Base-by-base conservation (phyloP, 2,113 vertebrate genomes). In the Struthio camelus region DNA sequence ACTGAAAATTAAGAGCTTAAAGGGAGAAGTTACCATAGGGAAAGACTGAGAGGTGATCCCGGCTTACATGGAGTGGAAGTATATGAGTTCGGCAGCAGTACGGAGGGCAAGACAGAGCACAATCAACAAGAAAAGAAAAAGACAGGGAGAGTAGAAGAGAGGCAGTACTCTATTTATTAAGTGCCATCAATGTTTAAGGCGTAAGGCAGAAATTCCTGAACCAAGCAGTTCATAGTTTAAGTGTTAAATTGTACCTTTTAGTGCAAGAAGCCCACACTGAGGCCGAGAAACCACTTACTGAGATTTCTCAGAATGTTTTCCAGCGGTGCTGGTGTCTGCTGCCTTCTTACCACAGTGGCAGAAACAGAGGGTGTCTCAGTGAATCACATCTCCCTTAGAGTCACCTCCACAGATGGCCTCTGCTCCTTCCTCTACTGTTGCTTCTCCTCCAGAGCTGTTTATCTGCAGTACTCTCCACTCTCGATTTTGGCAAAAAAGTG, bases 201-300 rank as follows among this genome's bases (percentile, higher is more conserved):
- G 87, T 87, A 87, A 79, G 84, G 61, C 38, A 85, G 53, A 91
- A 94, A 94, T 70, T 94, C 56, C 66, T 80, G 73, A 94, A 89
- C 40, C 5, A 89, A 94, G 66, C 44, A 80, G 89, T 94, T 94
- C 81, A 80, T 76, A 91, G 62, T 80, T 89, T 92, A 82, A 91
- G 91, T 79, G 78, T 87, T 92, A 95, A 93, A 89, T 73, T 94
- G 80, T 85, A 87, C 69, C 73, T 96, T 81, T 89, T 92, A 94
- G 87, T 65, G 51, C 48, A 54, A 94, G 90, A 93, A 92, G 3
- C 73, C 61, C 73, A 66, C 40, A 72, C 3, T 53, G 86, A 91
- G 86, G 90, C 78, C 77, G 91, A 93, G 53, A 96, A 94, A 94
- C 38, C 81, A 89, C 84, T 96, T 87, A 94, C 58, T 23, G 50